A percentile compares a stretch with the other conserved stretches of the same genome.
These are phyloP conservation scores for Zaprionus taronus DNA, from an alignment of 1,140 invertebrate species.

Conservation along the genomic window DNA sequence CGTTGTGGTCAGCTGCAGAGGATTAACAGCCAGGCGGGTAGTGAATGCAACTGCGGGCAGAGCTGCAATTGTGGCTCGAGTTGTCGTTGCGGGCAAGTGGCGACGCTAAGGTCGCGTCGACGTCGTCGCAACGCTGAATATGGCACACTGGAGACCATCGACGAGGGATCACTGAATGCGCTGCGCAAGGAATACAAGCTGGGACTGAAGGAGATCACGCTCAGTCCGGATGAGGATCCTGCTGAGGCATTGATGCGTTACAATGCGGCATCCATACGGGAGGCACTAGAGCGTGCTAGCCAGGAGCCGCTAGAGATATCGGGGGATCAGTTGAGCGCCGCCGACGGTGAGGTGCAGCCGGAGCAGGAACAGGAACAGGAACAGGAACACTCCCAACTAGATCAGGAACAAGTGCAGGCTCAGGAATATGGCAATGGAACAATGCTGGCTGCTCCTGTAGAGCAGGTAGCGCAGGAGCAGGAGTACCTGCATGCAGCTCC, in stretches of 20 bases:
- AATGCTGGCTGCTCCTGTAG: background rate
- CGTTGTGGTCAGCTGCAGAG: slow-evolving; percentile 31
- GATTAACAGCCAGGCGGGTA: background rate
- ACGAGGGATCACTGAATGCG: slow-evolving; percentile 66
- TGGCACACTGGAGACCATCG: slow-evolving; percentile 72
- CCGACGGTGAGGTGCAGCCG: slow-evolving; percentile 14
- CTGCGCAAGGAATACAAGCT: slow-evolving; percentile 71
- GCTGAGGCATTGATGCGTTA: slow-evolving; percentile 79
- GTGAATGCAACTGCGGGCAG: background rate
- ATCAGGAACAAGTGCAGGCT: background rate
- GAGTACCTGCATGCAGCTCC: background rate
- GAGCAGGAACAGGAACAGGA: slow-evolving; percentile 33
- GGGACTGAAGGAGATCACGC: slow-evolving; percentile 76
- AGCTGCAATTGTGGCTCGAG: background rate
- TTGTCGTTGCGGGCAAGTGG: background rate
- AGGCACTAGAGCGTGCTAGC: slow-evolving; percentile 71
- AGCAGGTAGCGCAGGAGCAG: background rate
- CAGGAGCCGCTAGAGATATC: slow-evolving; percentile 72
- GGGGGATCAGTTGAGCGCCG: slow-evolving; percentile 44
- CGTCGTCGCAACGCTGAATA: slow-evolving; percentile 60
- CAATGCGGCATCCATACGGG: slow-evolving; percentile 76
- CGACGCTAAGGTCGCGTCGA: slow-evolving; percentile 1
- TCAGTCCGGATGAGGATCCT: slow-evolving; percentile 77
- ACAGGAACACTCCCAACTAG: background rate
- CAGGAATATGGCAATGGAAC: slow-evolving; percentile 15